phyloP scores from a whole-genome alignment of 2,113 vertebrate species.

The Rhinolophus sinicus region DNA sequence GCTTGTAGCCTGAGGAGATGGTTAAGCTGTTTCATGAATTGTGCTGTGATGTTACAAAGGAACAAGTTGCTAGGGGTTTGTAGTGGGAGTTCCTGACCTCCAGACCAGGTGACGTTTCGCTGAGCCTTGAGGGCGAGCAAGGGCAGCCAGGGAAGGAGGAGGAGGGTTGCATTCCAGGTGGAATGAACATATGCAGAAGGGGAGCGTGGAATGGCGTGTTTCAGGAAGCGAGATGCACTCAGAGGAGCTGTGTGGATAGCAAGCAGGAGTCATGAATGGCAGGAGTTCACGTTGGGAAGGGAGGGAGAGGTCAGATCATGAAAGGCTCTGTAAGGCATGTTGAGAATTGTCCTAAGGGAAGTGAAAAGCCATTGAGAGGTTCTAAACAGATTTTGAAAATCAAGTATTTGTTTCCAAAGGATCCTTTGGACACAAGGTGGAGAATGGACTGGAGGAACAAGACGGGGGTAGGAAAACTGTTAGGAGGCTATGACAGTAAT shows the following conservation, averaged over 20 bases:
- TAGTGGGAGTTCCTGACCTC: not conserved
- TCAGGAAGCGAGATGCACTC: not conserved
- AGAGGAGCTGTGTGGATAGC: not conserved
- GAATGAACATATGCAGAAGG: not conserved
- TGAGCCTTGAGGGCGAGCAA: not conserved
- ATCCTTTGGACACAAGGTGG: not conserved
- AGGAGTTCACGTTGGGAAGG: not conserved
- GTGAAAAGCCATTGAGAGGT: not conserved
- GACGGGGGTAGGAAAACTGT: not conserved
- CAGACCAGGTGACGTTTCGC: not conserved
- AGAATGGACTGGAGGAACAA: not conserved
- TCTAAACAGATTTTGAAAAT: not conserved
- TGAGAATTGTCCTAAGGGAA: not conserved
- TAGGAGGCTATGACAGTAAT: not conserved
- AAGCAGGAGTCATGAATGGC: accelerated
- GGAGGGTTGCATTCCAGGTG: not conserved
- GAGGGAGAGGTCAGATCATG: not conserved
- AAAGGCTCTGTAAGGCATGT: not conserved
- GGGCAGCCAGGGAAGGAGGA: not conserved
- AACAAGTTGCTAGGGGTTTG: not conserved
- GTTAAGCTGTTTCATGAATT: not conserved
- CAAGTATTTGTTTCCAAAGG: not conserved
- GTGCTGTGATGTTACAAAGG: not conserved
- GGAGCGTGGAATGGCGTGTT: accelerated
- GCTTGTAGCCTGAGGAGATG: not conserved